Conservation (phyloP, 2,113 vertebrate species). For the Leucoraja erinaceus region DNA sequence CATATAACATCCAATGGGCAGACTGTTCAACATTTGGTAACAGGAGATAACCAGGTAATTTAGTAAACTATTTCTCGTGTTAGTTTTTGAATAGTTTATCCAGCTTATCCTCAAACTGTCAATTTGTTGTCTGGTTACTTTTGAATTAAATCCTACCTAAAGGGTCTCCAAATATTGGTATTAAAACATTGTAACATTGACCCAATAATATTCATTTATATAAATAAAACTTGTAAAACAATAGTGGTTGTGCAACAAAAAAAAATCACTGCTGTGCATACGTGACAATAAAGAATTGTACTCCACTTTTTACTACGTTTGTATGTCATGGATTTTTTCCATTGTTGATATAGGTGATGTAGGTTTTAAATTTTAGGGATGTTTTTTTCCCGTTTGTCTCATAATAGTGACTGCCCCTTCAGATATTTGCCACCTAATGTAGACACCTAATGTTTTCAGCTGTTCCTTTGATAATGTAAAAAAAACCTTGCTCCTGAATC, state of each 20-base stretch:
- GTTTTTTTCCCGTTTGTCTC: too few relatives aligned
- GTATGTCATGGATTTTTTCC: not conserved
- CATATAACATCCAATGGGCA: constrained; percentile 91
- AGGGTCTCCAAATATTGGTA: not conserved
- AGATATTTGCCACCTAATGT: too few relatives aligned
- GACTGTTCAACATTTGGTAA: constrained; percentile 88
- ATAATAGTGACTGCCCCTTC: too few relatives aligned
- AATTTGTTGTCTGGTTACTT: not conserved
- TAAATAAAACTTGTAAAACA: not conserved
- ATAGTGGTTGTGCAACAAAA: too few relatives aligned
- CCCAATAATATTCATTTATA: not conserved
- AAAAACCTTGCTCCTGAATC: not conserved
- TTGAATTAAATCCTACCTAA: not conserved
- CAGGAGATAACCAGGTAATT: constrained; percentile 82
- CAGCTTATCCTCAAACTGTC: not conserved
- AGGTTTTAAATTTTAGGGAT: too few relatives aligned
- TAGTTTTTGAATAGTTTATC: not conserved
- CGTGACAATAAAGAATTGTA: too few relatives aligned
- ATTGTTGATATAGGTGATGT: too few relatives aligned
- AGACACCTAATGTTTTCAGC: too few relatives aligned
- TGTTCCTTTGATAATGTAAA: too few relatives aligned
- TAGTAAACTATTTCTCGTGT: too few relatives aligned
- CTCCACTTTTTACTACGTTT: not conserved
- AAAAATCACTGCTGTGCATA: too few relatives aligned
- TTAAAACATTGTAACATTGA: not conserved